phyloP scores from a whole-genome alignment of 2,888 invertebrate species.

The Eilema griseolum region DNA sequence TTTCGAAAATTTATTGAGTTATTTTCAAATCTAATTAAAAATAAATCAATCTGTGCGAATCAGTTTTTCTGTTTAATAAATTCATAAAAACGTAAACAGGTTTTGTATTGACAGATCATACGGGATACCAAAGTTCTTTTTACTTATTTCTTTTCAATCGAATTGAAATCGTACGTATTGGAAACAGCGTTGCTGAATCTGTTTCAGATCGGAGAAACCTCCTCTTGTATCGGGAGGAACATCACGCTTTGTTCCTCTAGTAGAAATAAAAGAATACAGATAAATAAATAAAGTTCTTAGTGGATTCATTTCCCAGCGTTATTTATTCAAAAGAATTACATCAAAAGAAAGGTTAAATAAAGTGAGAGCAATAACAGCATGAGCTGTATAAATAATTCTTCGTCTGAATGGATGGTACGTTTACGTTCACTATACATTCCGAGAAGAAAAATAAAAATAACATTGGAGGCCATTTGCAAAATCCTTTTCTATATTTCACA shows the following conservation, averaged over 20 bases:
- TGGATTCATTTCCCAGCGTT: slow-evolving; percentile 25
- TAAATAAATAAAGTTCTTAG: slow-evolving; percentile 22
- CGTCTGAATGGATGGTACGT: slow-evolving; percentile 34
- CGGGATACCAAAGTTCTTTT: too few relatives aligned
- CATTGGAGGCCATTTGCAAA: background rate
- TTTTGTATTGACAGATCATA: too few relatives aligned
- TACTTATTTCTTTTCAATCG: too few relatives aligned
- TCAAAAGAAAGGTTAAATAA: slow-evolving; percentile 33
- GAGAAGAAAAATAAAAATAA: slow-evolving; percentile 3
- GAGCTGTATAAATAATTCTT: slow-evolving; percentile 47
- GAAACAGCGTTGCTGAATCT: too few relatives aligned
- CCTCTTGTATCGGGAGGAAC: background rate
- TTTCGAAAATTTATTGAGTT: too few relatives aligned
- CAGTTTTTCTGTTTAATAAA: too few relatives aligned
- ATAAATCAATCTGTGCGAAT: too few relatives aligned
- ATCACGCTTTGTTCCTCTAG: background rate
- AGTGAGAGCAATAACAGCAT: slow-evolving; percentile 33
- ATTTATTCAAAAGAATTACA: slow-evolving; percentile 38
- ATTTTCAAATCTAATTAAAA: too few relatives aligned
- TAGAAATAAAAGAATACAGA: background rate
- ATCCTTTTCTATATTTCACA: background rate
- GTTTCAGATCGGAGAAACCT: background rate
- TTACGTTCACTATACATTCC: slow-evolving; percentile 12
- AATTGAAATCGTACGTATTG: too few relatives aligned
- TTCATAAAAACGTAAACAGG: too few relatives aligned